Evolutionary conservation across 2,888 invertebrate genomes (phyloP).

Genomic region (Cabera pusaria): DNA sequence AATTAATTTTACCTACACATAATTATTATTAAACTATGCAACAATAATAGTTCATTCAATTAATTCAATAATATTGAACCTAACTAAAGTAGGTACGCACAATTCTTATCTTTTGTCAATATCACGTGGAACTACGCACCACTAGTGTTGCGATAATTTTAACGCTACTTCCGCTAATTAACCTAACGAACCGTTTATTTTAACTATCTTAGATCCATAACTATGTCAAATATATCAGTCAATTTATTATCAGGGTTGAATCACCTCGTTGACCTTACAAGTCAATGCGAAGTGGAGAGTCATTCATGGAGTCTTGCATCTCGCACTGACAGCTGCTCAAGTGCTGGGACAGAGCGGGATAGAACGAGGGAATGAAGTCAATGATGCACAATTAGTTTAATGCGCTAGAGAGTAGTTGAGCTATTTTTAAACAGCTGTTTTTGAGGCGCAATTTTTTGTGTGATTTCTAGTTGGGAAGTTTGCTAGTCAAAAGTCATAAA

Average conservation of each 20-base stretch:
- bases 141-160: too few species aligned
- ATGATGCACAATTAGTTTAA: conserved; percentile 54
- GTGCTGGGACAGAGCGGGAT: conserved; percentile 36
- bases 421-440: conserved; percentile 11
- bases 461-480: too few species aligned
- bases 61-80: too few species aligned
- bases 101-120: too few species aligned
- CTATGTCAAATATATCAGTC: conserved; percentile 19
- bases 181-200: conserved; percentile 8
- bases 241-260: conserved; percentile 52
- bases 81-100: too few species aligned
- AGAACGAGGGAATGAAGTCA: conserved; percentile 43
- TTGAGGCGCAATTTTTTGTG: too few species aligned
- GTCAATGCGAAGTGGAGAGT: conserved; percentile 58
- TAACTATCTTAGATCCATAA: conserved; percentile 13
- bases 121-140: too few species aligned
- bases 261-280: conserved; percentile 69
- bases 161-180: background rate
- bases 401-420: conserved; percentile 14
- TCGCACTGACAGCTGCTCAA: too few species aligned
- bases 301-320: conserved; percentile 59
- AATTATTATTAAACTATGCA: too few species aligned
- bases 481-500: too few species aligned
- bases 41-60: too few species aligned
- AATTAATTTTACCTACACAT: too few species aligned